Evolutionary conservation across 2,797 vertebrate species (phyloP).

Genomic region (Sarcoramphus papa): DNA sequence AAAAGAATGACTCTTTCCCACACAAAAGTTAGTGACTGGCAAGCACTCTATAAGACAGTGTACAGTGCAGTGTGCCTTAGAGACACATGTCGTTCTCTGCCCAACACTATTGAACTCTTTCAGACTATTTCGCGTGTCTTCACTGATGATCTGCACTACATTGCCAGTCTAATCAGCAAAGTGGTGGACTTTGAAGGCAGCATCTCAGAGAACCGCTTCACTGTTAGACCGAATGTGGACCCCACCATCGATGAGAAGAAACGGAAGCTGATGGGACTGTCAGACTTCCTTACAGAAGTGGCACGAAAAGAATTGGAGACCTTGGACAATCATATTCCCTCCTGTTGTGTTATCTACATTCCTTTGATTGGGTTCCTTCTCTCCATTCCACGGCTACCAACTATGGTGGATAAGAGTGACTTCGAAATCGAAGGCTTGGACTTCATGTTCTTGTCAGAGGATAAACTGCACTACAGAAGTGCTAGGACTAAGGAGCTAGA

Average conservation of each 20-base stretch:
- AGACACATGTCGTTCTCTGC: constrained; percentile 85
- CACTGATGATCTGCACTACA: constrained; percentile 86
- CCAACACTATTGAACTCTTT: constrained; percentile 87
- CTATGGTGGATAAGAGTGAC: constrained; percentile 87
- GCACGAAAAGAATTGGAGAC: constrained; percentile 87
- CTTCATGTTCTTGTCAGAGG: constrained; percentile 94
- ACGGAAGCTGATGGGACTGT: constrained; percentile 86
- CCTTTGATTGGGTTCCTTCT: constrained; percentile 97
- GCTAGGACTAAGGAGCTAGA: constrained; percentile 91
- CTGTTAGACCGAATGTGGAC: constrained; percentile 87
- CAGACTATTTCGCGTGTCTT: constrained; percentile 82
- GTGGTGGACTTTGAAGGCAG: constrained; percentile 95
- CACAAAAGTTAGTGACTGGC: constrained; percentile 92
- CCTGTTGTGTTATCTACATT: constrained; percentile 93
- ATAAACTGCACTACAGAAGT: constrained; percentile 91
- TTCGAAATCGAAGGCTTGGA: constrained; percentile 92
- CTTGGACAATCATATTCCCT: constrained; percentile 84
- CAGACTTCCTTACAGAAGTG: constrained; percentile 91
- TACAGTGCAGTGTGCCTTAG: constrained; percentile 89
- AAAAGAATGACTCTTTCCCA: constrained; percentile 89
- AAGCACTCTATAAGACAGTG: constrained; percentile 90
- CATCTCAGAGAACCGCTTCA: constrained; percentile 85
- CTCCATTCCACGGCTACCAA: constrained; percentile 85
- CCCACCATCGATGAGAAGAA: constrained; percentile 93
- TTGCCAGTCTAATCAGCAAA: constrained; percentile 87